Evolutionary conservation across 2,113 vertebrate genomes (phyloP), one percentile per base, ranked within the genome.

Genomic region (Thalassoma bifasciatum): DNA sequence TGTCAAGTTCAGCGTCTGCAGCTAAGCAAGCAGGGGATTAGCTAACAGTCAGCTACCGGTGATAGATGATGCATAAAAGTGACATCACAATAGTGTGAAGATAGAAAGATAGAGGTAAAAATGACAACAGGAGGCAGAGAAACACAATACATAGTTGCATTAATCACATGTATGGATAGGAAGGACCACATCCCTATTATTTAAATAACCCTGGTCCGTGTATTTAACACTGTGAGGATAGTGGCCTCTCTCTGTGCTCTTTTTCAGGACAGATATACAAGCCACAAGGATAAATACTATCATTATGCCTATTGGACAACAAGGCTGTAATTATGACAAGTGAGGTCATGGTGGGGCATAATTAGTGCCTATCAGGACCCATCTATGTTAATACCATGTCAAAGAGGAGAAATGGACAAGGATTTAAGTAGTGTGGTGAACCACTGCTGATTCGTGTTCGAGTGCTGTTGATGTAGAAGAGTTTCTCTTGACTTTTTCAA

Each of bases 271-370:
- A 82, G 82, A 84, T 72, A 82, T 46, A 82, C 67, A 88, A 79
- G 79, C 86, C 84, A 79, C 85, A 80, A 65, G 1, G 56, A 83
- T 90, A 92, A 92, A 91, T 81, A 92, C 89, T 79, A 75, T 93
- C 75, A 93, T 93, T 89, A 91, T 47, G 72, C 44, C 23, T 58
- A 56, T 79, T 78, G 72, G 37, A 75, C 52, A 36, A 68, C 67
- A 79, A 80, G 67, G 67, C 83, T 86, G 67, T 86, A 89, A 92
- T 93, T 91, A 91, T 77, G 75, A 89, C 77, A 68, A 81, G 81
- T 51, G 74, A 85, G 78, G 86, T 83, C 66, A 77, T 77, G 72
- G 65, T 81, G 17, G 71, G 66, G 65, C 81, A 72, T 88, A 91
- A 93, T 94, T 87, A 92, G 69, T 76, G 72, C 80, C 86, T 79